Evolutionary conservation across 2,113 vertebrate species (phyloP), one percentile per base, ranked within the genome.

Genomic region (Rostratula benghalensis): DNA sequence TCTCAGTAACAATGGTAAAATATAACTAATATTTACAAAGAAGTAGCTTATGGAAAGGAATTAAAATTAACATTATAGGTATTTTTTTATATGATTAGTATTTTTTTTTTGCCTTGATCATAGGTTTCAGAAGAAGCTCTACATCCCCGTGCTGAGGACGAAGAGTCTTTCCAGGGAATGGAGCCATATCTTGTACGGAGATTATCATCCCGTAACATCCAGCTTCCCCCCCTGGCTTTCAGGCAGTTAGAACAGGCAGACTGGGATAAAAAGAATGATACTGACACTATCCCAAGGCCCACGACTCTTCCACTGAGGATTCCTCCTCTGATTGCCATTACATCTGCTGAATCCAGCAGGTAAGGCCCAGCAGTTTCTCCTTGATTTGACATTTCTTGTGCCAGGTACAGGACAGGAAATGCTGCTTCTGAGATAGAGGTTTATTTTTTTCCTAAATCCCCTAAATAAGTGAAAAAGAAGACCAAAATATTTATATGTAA

Each of bases 281-380:
- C 96, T 0, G 98, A 99, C 73, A 97, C 93, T 15, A 74, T 98
- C 20, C 95, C 98, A 30, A 98, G 99, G 73, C 99, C 99, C 7
- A 99, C 97, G 2, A 99, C 98, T 74, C 99, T 99, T 93, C 98
- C 98, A 11, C 94, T 99, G 87, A 99, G 98, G 95, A 98, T 98
- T 41, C 98, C 98, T 35, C 99, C 99, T 2, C 97, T 99, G 95
- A 99, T 99, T 79, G 99, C 99, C 85, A 99, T 99, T 95, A 99
- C 99, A 10, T 98, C 99, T 3, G 99, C 98, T 9, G 99, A 99
- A 79, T 98, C 98, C 81, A 98, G 95, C 98, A 99, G 99, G 99
- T 99, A 98, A 98, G 97, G 16, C 35, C 15, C 31, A 80, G 57
- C 1, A 82, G 50, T 61, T 59, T 83, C 39, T 75, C 81, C 17